Percentiles rank a stretch among this genome's conserved stretches.
Evolutionary conservation across 2,888 invertebrate genomes (phyloP).

Genomic region (Drosophila mercatorum): DNA sequence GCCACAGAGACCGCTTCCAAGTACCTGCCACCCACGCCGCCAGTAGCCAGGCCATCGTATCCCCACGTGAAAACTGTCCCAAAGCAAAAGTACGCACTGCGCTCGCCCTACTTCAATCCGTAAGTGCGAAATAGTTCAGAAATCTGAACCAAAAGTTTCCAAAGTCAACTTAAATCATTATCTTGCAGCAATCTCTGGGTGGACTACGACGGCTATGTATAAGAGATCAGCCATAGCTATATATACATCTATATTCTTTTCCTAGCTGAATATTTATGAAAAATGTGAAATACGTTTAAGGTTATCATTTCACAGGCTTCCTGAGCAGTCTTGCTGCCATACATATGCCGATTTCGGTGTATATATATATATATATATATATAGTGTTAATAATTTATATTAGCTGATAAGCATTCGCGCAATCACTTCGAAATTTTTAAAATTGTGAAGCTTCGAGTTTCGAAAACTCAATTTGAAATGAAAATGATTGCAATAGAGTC

Average conservation of each 20-base stretch:
- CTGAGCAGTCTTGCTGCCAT: background rate
- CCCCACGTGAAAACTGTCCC: background rate
- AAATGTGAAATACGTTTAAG: background rate
- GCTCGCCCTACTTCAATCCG: conserved; percentile 47
- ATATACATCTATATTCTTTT: background rate
- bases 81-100: conserved; percentile 35
- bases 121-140: conserved; percentile 18
- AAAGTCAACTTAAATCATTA: background rate
- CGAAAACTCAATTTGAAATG: background rate
- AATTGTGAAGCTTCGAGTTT: background rate
- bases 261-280: background rate
- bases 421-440: background rate
- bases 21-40: conserved; percentile 28
- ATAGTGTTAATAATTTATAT: background rate
- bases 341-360: background rate
- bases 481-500: background rate
- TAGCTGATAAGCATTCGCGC: background rate
- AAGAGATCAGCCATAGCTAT: background rate
- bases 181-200: conserved; percentile 48
- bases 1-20: conserved; percentile 36
- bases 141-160: background rate
- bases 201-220: conserved; percentile 22
- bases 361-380: background rate
- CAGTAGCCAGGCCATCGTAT: background rate
- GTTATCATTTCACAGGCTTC: background rate